Evolutionary conservation across 2,797 vertebrate species (phyloP).

Genomic region (Propithecus perrieri): DNA sequence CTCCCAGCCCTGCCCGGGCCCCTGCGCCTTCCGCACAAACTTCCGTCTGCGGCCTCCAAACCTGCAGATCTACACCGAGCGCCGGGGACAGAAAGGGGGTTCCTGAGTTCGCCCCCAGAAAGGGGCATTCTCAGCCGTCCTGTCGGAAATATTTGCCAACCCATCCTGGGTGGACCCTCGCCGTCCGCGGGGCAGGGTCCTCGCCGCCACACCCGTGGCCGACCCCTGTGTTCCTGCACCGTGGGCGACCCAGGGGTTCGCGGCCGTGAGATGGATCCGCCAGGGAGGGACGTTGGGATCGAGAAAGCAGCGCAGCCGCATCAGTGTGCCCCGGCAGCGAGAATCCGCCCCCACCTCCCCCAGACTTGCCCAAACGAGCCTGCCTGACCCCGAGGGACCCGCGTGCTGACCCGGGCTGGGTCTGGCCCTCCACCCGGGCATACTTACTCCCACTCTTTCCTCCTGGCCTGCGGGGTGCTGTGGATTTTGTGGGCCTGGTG

Average conservation of each 20-base stretch:
- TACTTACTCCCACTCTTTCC: constrained; percentile 95
- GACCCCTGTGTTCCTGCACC: not conserved
- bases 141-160: rapidly evolving
- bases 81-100: too few relatives aligned
- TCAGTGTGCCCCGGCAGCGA: rapidly evolving
- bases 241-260: not conserved
- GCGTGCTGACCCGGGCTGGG: not conserved
- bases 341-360: not conserved
- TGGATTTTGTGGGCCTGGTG: constrained; percentile 93
- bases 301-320: not conserved
- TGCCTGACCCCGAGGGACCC: not conserved
- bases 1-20: not conserved
- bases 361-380: not conserved
- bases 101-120: rapidly evolving
- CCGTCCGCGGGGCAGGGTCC: not conserved
- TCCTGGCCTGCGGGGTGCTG: constrained; percentile 91
- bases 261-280: not conserved
- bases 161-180: not conserved
- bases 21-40: too few relatives aligned
- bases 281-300: not conserved
- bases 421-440: not conserved
- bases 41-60: not conserved
- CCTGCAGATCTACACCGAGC: not conserved
- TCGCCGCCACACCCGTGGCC: not conserved
- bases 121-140: not conserved